Percentiles rank a stretch among this genome's conserved stretches.
Conservation (phyloP, 2,113 vertebrate species). For the Pelvicachromis taeniatus region DNA sequence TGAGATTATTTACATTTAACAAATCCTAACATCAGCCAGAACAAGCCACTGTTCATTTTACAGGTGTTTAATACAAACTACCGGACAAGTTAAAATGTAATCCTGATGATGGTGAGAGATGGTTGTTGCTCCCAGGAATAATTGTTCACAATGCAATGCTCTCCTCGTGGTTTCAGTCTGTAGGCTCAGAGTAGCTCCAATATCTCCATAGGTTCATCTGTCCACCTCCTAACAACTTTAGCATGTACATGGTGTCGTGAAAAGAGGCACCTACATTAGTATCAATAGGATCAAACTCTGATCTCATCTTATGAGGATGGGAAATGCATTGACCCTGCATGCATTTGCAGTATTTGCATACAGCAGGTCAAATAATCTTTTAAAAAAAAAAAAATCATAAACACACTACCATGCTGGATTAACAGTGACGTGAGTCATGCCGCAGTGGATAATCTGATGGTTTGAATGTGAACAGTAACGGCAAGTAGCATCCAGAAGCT, state of each 20-base stretch:
- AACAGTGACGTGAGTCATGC: neutral
- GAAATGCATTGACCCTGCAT: neutral
- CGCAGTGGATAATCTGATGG: neutral
- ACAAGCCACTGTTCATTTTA: neutral
- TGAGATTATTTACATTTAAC: neutral
- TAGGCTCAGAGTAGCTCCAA: neutral
- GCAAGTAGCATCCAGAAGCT: neutral
- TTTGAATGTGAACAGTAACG: neutral
- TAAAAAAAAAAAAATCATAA: neutral
- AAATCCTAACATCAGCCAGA: neutral
- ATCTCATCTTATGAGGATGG: neutral
- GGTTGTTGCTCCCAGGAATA: neutral
- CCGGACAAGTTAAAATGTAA: neutral
- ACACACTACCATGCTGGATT: neutral
- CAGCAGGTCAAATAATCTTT: neutral
- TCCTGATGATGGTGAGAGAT: neutral
- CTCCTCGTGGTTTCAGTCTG: neutral
- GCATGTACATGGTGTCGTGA: neutral
- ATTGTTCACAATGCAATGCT: neutral
- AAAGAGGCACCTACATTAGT: neutral
- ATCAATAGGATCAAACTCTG: neutral
- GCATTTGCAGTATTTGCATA: neutral
- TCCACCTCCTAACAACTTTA: neutral
- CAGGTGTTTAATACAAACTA: neutral
- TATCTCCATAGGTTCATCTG: neutral